Base-by-base conservation (phyloP, 2,888 invertebrate genomes). In the Catocala nupta region DNA sequence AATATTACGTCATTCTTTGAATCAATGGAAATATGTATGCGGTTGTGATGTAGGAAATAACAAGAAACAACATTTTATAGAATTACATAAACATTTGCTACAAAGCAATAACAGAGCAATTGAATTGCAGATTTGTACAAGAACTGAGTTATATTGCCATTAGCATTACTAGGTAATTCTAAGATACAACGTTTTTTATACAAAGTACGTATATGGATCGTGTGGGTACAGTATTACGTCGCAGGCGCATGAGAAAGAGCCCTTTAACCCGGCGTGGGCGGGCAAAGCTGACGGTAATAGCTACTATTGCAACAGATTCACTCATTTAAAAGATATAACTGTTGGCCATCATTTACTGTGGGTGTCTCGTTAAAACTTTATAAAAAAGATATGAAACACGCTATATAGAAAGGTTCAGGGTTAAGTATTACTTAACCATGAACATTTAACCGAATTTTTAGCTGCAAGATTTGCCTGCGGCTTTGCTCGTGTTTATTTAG, bases 121-220 rank as follows among this genome's bases (percentile, higher is more conserved):
- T 75, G 65, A 71, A 75, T 70, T 78, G 63, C 67, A 69, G 55
- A 60, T 61, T 59, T 25, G 44, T 60, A 52, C 54, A 25, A 58
- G 55, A 52, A 63, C 61, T 50, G 59, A 39, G 6, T 39, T 39
- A 59, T 60, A 59, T 59, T 61, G 10, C 13, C n/a, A 13, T 34
- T 58, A 33, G 13, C 11, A 57, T 61, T 53, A 61, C 55, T 69
- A n/a, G n/a, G n/a, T n/a, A 16, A 49, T 49, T 49, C 33, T 49
- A 60, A 57, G 8, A 47, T 11, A 43, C 34, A n/a, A 13, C 34
- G 44, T 49, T 54, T 34, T 50, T 53, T 52, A 9, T 51, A n/a
- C 50, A 59, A 55, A 55, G 44, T 13, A 43, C 16, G 58, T 47
- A 36, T 45, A 61, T 49, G 50, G 58, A 50, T 11, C 50, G 67